Percentiles rank a stretch among this genome's conserved stretches.
phyloP scores from a whole-genome alignment of 64 coral and sea anemone genomes.

The Montipora sp. region DNA sequence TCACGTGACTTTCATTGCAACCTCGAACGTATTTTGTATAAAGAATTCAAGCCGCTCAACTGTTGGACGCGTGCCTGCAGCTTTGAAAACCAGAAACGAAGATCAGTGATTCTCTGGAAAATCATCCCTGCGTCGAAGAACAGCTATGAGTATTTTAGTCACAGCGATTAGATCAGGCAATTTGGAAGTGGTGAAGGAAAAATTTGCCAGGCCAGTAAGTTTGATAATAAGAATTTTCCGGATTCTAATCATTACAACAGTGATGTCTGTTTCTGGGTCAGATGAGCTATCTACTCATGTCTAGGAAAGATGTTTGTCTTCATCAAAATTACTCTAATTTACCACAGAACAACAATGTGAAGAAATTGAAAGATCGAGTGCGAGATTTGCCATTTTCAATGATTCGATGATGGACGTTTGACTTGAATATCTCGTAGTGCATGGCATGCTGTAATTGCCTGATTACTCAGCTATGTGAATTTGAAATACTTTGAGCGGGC shows the following conservation, averaged over 20 bases:
- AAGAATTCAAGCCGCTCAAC: not conserved
- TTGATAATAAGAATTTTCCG: not conserved
- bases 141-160: conserved; percentile 37
- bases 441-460: not conserved
- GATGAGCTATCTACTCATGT: not conserved
- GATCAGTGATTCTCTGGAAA: too few relatives aligned
- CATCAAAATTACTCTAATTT: not conserved
- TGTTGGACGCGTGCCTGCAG: not conserved
- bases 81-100: not conserved
- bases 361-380: too few relatives aligned
- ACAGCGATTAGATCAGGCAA: conserved; percentile 41
- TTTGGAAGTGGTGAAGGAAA: conserved; percentile 39
- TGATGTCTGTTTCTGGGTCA: not conserved
- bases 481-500: not conserved
- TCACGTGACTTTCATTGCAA: not conserved
- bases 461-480: not conserved
- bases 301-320: not conserved
- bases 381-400: not conserved
- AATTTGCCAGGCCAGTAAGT: conserved; percentile 39
- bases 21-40: not conserved
- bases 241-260: not conserved
- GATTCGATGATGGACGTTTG: too few relatives aligned
- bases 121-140: not conserved
- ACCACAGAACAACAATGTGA: too few relatives aligned
- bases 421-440: too few relatives aligned